Evolutionary conservation across 92 coral and sea anemone genomes (phyloP), one percentile per base, ranked within the genome.

Genomic region (Scolanthus callimorphus): DNA sequence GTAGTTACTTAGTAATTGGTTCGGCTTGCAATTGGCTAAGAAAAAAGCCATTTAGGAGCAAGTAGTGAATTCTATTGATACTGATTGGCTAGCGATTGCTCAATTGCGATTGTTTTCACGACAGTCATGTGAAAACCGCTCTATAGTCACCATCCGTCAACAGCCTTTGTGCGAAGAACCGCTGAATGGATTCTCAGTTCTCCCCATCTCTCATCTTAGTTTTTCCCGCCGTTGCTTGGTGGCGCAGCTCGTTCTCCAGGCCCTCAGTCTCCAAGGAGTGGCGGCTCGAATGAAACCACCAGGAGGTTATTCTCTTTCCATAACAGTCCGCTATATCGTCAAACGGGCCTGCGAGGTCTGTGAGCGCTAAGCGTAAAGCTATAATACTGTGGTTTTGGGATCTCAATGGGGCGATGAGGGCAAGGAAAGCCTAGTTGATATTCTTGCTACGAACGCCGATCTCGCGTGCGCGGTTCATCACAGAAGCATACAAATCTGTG

Each of bases 321-420:
- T 46, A 10, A 21, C 12, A 21, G 17, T 46, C 52, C 17, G 23
- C 52, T 46, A 70, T 46, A 24, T 26, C 49, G 19, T 50, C 75
- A 11, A 79, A 79, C 26, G 85, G 85, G 27, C 85, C 73, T 44
- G 48, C 53, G 0, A n/a, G n/a, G n/a, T n/a, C n/a, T n/a, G n/a
- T n/a, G n/a, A 57, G 24, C 39, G 3, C 53, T 25, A 19, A 11
- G 22, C 46, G 62, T 15, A 49, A 45, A 21, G 70, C 84, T 30
- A 62, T 48, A 3, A 59, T 3, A 56, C 90, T 3, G 99, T 94
- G 17, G 99, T 94, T 17, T 80, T 94, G 6, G 99, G 99, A 0
- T 77, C 99, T 0, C 99, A 94, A 27, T 94, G 99, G 99, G 99
- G 99, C 17, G 99, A 94, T 34, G 99, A 94, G 51, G 99, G 99